These are phyloP conservation scores for Arctocebus calabarensis DNA, from an alignment of 2,797 vertebrate genomes.

Conservation along the genomic window DNA sequence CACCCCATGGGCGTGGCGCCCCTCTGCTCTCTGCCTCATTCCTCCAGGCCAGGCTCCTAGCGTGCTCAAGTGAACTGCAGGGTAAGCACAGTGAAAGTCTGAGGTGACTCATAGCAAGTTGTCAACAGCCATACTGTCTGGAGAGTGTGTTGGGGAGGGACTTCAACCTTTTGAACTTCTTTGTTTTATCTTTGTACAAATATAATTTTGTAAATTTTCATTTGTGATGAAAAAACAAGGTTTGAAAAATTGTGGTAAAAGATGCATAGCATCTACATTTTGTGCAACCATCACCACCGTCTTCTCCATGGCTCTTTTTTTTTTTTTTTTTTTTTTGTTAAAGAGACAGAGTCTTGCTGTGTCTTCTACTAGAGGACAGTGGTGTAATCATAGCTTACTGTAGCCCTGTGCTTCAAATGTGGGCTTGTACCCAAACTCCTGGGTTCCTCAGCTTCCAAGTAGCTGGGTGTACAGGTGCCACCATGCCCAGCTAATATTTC, in stretches of 20 bases:
- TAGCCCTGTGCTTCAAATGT: background rate
- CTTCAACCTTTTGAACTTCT: background rate
- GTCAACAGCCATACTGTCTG: background rate
- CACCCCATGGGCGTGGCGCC: fast-evolving
- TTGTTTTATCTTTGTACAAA: background rate
- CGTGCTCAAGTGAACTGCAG: background rate
- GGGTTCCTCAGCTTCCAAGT: background rate
- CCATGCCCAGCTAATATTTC: background rate
- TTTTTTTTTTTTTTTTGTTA: background rate
- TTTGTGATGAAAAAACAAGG: background rate
- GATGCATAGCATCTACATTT: fast-evolving
- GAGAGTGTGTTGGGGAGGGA: background rate
- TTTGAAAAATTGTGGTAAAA: background rate
- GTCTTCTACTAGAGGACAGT: background rate
- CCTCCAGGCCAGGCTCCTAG: background rate
- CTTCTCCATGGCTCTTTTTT: background rate
- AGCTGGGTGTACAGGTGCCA: background rate
- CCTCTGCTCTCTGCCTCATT: background rate
- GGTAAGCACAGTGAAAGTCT: fast-evolving
- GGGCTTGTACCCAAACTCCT: background rate
- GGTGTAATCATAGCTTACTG: background rate
- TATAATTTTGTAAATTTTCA: background rate
- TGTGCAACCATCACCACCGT: fast-evolving
- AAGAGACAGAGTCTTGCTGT: background rate
- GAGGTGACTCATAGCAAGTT: fast-evolving